Evolutionary conservation across 2,113 vertebrate genomes (phyloP).

Genomic region (Centrocercus urophasianus): DNA sequence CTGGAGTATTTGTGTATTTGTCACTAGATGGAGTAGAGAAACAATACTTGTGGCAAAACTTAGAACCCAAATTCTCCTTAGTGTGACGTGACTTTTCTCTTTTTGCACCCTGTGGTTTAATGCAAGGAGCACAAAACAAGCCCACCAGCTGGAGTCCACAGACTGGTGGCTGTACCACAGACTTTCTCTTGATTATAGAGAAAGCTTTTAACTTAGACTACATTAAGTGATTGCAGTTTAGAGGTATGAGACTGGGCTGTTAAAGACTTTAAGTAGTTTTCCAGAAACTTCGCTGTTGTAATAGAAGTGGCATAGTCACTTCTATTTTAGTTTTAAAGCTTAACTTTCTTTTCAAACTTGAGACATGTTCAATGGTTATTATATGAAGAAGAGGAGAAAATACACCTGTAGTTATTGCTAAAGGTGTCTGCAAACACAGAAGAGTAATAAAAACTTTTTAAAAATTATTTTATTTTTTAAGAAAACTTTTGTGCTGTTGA

Average conservation of each 20-base stretch:
- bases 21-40: background rate
- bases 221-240: background rate
- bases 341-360: constrained; percentile 20
- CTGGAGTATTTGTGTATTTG: background rate
- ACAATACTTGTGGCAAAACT: background rate
- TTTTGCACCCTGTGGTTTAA: background rate
- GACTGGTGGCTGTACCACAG: background rate
- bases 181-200: background rate
- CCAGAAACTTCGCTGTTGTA: background rate
- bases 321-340: constrained; percentile 17
- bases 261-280: background rate
- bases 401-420: constrained; percentile 27
- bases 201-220: background rate
- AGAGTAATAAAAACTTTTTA: background rate
- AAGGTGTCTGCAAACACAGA: constrained; percentile 5
- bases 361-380: background rate
- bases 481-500: constrained; percentile 17
- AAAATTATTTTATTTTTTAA: background rate
- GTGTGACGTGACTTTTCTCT: background rate
- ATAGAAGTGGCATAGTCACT: background rate
- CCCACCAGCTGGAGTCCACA: rapidly evolving
- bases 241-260: background rate
- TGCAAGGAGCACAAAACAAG: rapidly evolving
- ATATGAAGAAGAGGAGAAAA: constrained; percentile 31
- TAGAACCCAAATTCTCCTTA: background rate